Evolutionary conservation across 1,140 invertebrate species (phyloP).

Genomic region (Rhagoletis zephyria): DNA sequence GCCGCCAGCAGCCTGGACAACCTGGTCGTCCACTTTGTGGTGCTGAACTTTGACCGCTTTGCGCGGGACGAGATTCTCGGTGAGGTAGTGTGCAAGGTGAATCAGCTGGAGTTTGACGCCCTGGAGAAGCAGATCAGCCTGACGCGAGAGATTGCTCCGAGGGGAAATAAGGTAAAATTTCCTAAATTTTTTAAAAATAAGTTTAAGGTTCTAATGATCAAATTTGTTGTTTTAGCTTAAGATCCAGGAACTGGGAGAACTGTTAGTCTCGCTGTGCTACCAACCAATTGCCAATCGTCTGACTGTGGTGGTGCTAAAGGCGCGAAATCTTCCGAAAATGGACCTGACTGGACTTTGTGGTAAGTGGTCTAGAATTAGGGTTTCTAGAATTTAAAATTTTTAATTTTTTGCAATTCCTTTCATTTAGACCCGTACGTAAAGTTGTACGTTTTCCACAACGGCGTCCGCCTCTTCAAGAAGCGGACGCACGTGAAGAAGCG

Average conservation of each 20-base stretch:
- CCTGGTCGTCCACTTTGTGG: conserved; percentile 93
- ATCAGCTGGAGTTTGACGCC: too few species aligned
- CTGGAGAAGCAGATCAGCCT: too few species aligned
- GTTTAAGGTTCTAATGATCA: too few species aligned
- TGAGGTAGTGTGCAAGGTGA: conserved; percentile 92
- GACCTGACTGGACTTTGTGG: conserved; percentile 96
- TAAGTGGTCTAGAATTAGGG: too few species aligned
- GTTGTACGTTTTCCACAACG: conserved; percentile 95
- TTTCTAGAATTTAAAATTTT: too few species aligned
- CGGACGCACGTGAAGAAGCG: conserved; percentile 99
- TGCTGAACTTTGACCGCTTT: conserved; percentile 96
- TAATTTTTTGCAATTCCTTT: too few species aligned
- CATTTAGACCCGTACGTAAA: conserved; percentile 96
- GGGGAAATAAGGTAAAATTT: too few species aligned
- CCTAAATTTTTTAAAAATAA: conserved; percentile 91
- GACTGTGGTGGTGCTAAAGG: conserved; percentile 93
- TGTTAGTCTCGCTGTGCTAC: conserved; percentile 93
- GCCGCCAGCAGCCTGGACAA: conserved; percentile 86
- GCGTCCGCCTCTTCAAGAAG: conserved; percentile 97
- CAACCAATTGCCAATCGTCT: conserved; percentile 90
- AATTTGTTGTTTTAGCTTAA: too few species aligned
- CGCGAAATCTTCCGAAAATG: conserved; percentile 94
- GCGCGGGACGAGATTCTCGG: conserved; percentile 97
- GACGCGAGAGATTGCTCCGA: too few species aligned
- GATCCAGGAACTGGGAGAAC: conserved; percentile 89